Evolutionary conservation across 2,888 invertebrate genomes (phyloP), one percentile per base, ranked within the genome.

Genomic region (Eupithecia subumbrata): DNA sequence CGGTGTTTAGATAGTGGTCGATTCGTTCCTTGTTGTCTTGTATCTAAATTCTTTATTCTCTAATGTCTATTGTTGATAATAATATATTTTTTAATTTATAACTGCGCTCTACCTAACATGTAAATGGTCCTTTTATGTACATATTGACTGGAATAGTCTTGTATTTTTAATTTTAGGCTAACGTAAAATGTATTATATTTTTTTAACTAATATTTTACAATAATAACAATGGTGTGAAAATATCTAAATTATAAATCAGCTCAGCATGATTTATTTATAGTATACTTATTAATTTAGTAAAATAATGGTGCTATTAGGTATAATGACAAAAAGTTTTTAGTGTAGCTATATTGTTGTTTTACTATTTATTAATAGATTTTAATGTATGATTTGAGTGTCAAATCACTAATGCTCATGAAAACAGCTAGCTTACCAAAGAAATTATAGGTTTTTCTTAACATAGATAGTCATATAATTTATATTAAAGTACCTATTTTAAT

Each of bases 381-480:
- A 67, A 70, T n/a, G 22, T 22, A 25, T 5, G 25, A 22, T 25
- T 14, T 60, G 30, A 40, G 25, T 69, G 37, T 67, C 45, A 22
- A 70, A 34, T 34, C 69, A 60, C 48, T 91, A 89, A 91, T 90
- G 88, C 89, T 91, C 89, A 88, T 87, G 76, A 75, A 80, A 87
- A 93, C 94, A 86, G 94, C 94, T 94, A 92, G 89, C 85, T 88
- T 91, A 93, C 94, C 94, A 94, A 94, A 94, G 94, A 92, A 87
- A 85, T 84, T 79, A 82, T 85, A 87, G 80, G 77, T 81, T 30
- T 84, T 37, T 60, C 30, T 30, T 37, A 40, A 67, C 18, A 25
- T 71, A 67, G 43, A 73, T 56, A 40, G 43, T 63, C 25, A 68
- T 71, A 37, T 34, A 71, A 34, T 66, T 45, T 60, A 63, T 48